Percentiles rank a stretch among this genome's conserved stretches.
Evolutionary conservation across 2,113 vertebrate genomes (phyloP).

Genomic region (Beaufortia kweichowensis): DNA sequence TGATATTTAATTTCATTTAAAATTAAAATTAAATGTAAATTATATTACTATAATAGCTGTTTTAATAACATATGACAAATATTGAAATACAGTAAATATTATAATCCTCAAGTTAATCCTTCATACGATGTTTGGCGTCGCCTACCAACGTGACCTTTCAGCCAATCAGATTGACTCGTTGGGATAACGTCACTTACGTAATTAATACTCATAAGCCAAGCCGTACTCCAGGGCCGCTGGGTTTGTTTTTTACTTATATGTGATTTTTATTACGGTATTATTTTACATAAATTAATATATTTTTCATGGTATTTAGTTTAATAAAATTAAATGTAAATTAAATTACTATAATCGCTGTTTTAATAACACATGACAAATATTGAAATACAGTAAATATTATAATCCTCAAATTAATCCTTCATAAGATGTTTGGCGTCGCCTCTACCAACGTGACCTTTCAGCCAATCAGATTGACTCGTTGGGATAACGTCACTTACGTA

Average conservation of each 20-base stretch:
- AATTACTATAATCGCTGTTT: too few relatives aligned
- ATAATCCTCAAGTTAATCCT: neutral
- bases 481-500: neutral
- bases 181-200: neutral
- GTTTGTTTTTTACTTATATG: too few relatives aligned
- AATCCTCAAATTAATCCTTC: neutral
- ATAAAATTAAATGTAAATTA: neutral
- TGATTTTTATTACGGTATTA: too few relatives aligned
- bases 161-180: neutral
- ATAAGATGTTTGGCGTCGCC: neutral
- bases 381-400: neutral
- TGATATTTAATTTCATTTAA: neutral
- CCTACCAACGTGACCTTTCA: neutral
- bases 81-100: neutral
- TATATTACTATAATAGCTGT: too few relatives aligned
- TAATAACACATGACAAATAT: neutral
- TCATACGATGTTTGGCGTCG: neutral
- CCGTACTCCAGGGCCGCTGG: too few relatives aligned
- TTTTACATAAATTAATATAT: neutral
- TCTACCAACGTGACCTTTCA: neutral
- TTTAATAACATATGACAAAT: neutral
- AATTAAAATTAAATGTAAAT: neutral
- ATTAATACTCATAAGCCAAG: slow-evolving; percentile 5
- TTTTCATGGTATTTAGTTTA: neutral
- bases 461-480: neutral